Evolutionary conservation across 2,113 vertebrate species (phyloP).

Genomic region (Lanius collurio): DNA sequence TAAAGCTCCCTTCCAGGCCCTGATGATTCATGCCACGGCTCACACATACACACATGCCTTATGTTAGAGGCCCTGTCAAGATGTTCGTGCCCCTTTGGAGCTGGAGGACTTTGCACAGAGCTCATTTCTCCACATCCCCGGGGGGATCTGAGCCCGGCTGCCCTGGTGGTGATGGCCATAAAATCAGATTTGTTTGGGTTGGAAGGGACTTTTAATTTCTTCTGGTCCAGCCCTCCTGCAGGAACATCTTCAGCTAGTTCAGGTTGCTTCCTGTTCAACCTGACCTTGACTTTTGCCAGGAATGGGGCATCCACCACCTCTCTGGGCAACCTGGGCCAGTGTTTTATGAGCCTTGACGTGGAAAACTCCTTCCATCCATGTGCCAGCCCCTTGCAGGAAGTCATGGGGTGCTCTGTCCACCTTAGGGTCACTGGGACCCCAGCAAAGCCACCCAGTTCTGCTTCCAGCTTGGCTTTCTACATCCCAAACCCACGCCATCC

Average conservation of each 20-base stretch:
- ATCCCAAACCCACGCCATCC: neutral
- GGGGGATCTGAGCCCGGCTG: neutral
- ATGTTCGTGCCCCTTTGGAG: neutral
- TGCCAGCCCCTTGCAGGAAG: neutral
- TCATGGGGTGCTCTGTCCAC: rapidly evolving
- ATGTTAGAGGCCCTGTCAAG: slow-evolving; percentile 60
- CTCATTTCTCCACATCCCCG: neutral
- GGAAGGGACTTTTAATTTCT: neutral
- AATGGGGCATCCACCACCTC: too few relatives aligned
- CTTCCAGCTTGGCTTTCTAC: neutral
- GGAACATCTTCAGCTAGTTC: neutral
- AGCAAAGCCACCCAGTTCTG: neutral
- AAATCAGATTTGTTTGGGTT: neutral
- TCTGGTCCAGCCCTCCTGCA: neutral
- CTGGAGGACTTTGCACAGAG: neutral
- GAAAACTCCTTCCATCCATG: neutral
- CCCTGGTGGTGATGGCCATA: neutral
- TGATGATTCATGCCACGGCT: slow-evolving; percentile 49
- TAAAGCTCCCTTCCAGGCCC: slow-evolving; percentile 40
- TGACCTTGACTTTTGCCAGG: neutral
- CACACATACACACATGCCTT: slow-evolving; percentile 57
- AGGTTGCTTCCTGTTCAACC: neutral
- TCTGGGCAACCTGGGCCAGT: neutral
- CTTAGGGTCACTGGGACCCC: neutral
- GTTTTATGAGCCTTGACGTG: neutral